Conservation (phyloP, 1,140 invertebrate genomes). For the Coptotermes formosanus region DNA sequence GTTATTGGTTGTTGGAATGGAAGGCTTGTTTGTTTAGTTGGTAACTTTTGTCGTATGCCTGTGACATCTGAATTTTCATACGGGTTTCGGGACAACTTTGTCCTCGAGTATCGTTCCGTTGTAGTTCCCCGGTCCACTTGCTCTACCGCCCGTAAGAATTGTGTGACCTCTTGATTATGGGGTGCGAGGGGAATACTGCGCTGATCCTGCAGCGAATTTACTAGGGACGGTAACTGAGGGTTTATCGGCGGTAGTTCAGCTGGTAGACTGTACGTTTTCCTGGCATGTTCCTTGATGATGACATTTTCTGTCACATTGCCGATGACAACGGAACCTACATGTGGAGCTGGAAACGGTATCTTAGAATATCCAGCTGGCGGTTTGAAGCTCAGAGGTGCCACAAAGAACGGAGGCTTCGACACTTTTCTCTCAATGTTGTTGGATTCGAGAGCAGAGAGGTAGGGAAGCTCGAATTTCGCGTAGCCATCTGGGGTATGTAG, state of each 20-base stretch:
- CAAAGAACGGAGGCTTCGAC: conserved; percentile 74
- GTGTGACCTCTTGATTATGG: not conserved
- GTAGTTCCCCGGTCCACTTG: not conserved
- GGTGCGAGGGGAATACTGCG: not conserved
- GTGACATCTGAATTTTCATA: not conserved
- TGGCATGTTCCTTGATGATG: not conserved
- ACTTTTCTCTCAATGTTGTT: conserved; percentile 70
- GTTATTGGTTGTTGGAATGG: not conserved
- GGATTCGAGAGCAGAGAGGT: conserved; percentile 69
- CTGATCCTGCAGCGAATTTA: conserved; percentile 59
- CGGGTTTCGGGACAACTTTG: not conserved
- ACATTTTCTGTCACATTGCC: conserved; percentile 41
- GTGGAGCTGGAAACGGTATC: conserved; percentile 78
- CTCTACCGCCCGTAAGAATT: not conserved
- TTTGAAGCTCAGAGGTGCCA: conserved; percentile 77
- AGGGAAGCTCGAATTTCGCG: conserved; percentile 77
- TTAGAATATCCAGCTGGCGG: conserved; percentile 77
- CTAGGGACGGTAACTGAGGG: conserved; percentile 55
- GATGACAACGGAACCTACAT: conserved; percentile 79
- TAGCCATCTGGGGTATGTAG: conserved; percentile 68
- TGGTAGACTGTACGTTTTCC: conserved; percentile 43
- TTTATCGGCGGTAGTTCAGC: conserved; percentile 54
- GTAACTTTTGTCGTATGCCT: not conserved
- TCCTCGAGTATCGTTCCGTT: not conserved
- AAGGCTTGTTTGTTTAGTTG: not conserved